phyloP scores from a whole-genome alignment of 2,888 invertebrate genomes.

The Tinea semifulvella region DNA sequence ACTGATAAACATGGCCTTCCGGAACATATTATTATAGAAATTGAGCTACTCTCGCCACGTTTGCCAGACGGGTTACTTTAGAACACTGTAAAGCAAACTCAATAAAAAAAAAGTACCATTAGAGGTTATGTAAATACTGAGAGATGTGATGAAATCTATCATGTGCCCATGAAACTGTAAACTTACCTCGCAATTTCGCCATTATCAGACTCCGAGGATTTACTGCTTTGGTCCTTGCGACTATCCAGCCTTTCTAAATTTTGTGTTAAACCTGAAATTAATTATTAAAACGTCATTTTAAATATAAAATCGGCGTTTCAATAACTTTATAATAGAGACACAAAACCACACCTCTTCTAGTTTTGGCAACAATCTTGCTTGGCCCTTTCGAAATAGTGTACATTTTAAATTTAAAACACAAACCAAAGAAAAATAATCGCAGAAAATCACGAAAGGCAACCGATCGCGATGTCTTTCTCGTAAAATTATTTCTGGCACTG shows the following conservation, averaged over 20 bases:
- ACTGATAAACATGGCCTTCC: too few species aligned
- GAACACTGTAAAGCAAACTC: too few species aligned
- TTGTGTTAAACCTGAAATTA: slow-evolving; percentile 73
- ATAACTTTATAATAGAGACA: slow-evolving; percentile 22
- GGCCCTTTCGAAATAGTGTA: slow-evolving; percentile 89
- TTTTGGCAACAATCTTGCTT: slow-evolving; percentile 88
- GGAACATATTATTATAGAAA: too few species aligned
- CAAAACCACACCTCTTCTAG: slow-evolving; percentile 78
- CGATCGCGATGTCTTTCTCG: slow-evolving; percentile 1
- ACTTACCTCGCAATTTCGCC: slow-evolving; percentile 73
- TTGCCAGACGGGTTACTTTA: too few species aligned
- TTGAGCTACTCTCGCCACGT: too few species aligned
- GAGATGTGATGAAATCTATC: slow-evolving; percentile 41
- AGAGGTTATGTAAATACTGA: slow-evolving; percentile 58
- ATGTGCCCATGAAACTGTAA: slow-evolving; percentile 24
- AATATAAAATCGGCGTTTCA: slow-evolving; percentile 3
- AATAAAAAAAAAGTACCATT: slow-evolving; percentile 18
- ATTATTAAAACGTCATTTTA: slow-evolving; percentile 1
- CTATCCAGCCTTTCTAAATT: slow-evolving; percentile 83
- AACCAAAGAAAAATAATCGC: slow-evolving; percentile 6
- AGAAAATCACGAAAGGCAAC: slow-evolving; percentile 8
- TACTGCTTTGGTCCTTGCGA: slow-evolving; percentile 75
- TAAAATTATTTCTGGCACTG: slow-evolving; percentile 3
- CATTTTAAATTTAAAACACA: slow-evolving; percentile 68
- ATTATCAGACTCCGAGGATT: slow-evolving; percentile 72